These are phyloP conservation scores for Tetranychus truncatus DNA, from an alignment of 2,888 invertebrate genomes.

Conservation along the genomic window DNA sequence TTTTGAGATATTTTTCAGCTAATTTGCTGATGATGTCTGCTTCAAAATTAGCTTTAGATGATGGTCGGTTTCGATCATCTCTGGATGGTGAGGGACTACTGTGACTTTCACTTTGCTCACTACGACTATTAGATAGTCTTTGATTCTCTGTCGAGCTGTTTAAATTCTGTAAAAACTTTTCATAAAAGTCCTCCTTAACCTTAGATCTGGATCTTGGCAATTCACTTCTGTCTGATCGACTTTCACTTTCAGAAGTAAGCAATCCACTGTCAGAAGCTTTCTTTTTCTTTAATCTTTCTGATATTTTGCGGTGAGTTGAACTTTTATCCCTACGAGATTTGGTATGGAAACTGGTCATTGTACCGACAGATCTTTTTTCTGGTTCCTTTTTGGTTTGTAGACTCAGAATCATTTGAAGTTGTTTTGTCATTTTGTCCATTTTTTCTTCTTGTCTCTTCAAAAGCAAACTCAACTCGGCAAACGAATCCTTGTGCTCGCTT, in stretches of 20 bases:
- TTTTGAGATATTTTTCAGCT: neutral
- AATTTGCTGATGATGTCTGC: neutral
- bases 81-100: neutral
- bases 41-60: neutral
- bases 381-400: neutral
- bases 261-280: neutral
- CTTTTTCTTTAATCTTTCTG: neutral
- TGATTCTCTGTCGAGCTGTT: neutral
- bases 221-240: neutral
- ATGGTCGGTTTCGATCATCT: neutral
- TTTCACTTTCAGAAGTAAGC: neutral
- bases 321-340: neutral
- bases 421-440: neutral
- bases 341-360: neutral
- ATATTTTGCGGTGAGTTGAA: neutral
- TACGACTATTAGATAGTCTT: neutral
- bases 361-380: neutral
- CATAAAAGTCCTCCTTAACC: neutral
- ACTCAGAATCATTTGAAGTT: neutral
- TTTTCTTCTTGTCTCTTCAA: neutral
- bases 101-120: neutral
- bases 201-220: neutral
- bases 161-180: neutral
- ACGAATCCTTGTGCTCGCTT: neutral
- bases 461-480: neutral